A percentile compares a stretch with the other conserved stretches of the same genome.
Conservation (phyloP, 2,797 vertebrate genomes). For the Masticophis lateralis region DNA sequence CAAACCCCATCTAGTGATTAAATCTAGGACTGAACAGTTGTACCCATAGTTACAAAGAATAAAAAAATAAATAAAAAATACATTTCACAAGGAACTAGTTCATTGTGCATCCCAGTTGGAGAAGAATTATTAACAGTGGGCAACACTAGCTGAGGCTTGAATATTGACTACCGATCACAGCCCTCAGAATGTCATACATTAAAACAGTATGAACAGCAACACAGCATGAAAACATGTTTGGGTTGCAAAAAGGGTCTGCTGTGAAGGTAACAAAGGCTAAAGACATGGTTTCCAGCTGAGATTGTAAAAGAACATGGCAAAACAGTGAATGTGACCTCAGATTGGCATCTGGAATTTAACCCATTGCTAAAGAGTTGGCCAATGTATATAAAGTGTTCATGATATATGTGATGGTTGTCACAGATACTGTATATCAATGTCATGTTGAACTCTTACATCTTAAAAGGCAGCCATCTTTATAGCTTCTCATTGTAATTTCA, state of each 20-base stretch:
- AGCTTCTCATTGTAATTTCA: neutral
- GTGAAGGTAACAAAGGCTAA: neutral
- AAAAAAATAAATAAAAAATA: neutral
- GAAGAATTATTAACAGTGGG: neutral
- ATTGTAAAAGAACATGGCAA: neutral
- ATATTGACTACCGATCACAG: neutral
- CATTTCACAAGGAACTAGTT: neutral
- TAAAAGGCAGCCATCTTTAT: neutral
- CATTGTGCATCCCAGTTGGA: neutral
- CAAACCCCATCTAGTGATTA: neutral
- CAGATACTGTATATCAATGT: neutral
- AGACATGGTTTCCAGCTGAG: neutral
- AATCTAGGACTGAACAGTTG: neutral
- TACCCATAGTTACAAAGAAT: neutral
- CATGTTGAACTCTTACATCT: neutral
- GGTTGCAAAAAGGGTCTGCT: neutral
- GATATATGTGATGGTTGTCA: neutral
- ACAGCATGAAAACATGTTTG: neutral
- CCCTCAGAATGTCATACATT: neutral
- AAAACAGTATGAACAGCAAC: neutral
- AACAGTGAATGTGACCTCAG: neutral
- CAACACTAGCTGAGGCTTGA: neutral
- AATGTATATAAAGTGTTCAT: neutral
- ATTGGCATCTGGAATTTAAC: neutral
- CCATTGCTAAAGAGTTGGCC: neutral